Conservation (phyloP, 64 coral and sea anemone species). For the Hydrozoanthus tunicans region DNA sequence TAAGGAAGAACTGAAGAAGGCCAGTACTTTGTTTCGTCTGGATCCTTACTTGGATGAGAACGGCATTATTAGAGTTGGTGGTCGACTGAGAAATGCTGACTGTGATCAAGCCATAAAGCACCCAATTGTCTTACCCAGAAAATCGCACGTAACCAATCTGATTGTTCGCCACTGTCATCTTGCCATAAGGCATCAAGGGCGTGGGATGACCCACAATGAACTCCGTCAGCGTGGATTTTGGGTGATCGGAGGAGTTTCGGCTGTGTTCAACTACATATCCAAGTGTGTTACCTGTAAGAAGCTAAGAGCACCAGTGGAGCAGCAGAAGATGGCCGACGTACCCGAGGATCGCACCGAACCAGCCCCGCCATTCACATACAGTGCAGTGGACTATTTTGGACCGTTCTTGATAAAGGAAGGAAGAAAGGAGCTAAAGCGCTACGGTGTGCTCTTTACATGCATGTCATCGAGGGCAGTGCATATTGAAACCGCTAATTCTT, state of each 20-base stretch:
- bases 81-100: slow-evolving; percentile 15
- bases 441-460: slow-evolving; percentile 38
- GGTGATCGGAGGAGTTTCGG: slow-evolving; percentile 27
- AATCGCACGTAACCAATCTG: slow-evolving; percentile 17
- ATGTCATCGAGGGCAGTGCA: no score
- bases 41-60: slow-evolving; percentile 42
- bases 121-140: slow-evolving; percentile 33
- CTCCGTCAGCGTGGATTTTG: slow-evolving; percentile 30
- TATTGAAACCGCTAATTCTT: no score
- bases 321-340: slow-evolving; percentile 65
- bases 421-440: slow-evolving; percentile 30
- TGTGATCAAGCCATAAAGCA: slow-evolving; percentile 5
- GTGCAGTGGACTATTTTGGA: slow-evolving; percentile 65
- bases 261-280: neutral
- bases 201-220: slow-evolving; percentile 50
- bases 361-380: neutral
- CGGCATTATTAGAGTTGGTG: slow-evolving; percentile 46
- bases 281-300: slow-evolving; percentile 43
- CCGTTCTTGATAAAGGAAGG: slow-evolving; percentile 59
- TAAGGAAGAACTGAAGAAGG: neutral
- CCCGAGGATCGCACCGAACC: slow-evolving; percentile 46
- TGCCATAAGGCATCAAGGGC: slow-evolving; percentile 34
- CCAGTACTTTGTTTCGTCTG: slow-evolving; percentile 10
- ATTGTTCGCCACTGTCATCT: slow-evolving; percentile 21
- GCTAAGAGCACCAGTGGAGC: slow-evolving; percentile 22